A percentile compares a stretch with the other conserved stretches of the same genome.
These are phyloP conservation scores for Sterrhoptilus dennistouni DNA, from an alignment of 2,113 vertebrate genomes.

Conservation along the genomic window DNA sequence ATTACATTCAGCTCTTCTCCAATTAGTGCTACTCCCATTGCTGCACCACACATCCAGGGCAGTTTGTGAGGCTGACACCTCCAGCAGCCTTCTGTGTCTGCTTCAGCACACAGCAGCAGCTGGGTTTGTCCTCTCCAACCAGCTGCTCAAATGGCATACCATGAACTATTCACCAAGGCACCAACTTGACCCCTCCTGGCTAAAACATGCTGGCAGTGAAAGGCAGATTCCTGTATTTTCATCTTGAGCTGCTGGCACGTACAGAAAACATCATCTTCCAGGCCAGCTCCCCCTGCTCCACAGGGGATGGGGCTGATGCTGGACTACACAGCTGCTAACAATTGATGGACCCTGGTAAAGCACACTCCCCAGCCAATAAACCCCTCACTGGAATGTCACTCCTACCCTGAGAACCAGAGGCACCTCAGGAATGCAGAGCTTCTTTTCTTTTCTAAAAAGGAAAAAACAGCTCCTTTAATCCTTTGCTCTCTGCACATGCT, in stretches of 20 bases:
- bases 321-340: conserved; percentile 44
- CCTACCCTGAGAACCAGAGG: conserved; percentile 46
- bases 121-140: not conserved
- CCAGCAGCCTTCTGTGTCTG: not conserved
- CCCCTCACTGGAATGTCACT: conserved; percentile 54
- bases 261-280: not conserved
- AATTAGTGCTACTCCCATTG: not conserved
- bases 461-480: conserved; percentile 51
- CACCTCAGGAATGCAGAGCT: conserved; percentile 53
- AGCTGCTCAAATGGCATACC: conserved; percentile 27
- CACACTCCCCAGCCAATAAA: not conserved
- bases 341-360: not conserved
- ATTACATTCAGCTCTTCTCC: not conserved
- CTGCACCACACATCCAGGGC: not conserved
- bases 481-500: conserved; percentile 26
- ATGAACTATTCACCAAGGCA: conserved; percentile 11
- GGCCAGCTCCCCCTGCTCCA: not conserved
- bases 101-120: conserved; percentile 5
- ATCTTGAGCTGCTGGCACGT: not conserved
- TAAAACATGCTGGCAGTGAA: conserved; percentile 7
- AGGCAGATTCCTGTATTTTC: not conserved
- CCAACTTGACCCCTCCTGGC: not conserved
- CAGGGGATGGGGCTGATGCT: not conserved
- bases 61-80: not conserved
- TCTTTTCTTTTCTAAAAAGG: conserved; percentile 41